Percentiles rank a stretch among this genome's conserved stretches.
These are phyloP conservation scores for Portevinia maculata DNA, from an alignment of 2,888 invertebrate species.

Conservation along the genomic window DNA sequence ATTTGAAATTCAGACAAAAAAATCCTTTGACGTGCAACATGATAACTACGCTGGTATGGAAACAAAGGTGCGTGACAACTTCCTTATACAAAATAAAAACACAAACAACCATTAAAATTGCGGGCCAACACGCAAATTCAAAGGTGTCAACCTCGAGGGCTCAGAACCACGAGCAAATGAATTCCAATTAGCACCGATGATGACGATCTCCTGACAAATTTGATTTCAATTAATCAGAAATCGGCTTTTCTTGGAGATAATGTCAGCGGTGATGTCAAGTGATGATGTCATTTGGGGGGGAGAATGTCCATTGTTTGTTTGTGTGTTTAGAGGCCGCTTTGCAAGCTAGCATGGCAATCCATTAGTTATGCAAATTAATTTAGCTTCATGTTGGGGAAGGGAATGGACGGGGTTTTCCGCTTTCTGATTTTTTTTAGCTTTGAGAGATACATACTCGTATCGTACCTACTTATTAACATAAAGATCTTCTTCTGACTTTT, in stretches of 20 bases:
- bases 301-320: constrained; percentile 15
- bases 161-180: constrained; percentile 42
- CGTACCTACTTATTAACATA: constrained; percentile 35
- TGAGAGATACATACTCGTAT: constrained; percentile 10
- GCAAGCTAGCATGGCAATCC: constrained; percentile 31
- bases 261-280: constrained; percentile 36
- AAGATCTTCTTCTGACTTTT: constrained; percentile 47
- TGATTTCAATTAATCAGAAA: constrained; percentile 61
- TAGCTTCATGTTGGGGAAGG: constrained; percentile 9
- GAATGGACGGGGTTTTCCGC: constrained; percentile 49
- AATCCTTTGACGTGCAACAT: constrained; percentile 66
- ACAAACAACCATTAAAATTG: constrained; percentile 2
- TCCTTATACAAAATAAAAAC: constrained; percentile 1
- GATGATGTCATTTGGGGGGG: constrained; percentile 52
- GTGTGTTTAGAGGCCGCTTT: constrained; percentile 35
- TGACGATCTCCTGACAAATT: constrained; percentile 60
- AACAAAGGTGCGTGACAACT: constrained; percentile 54
- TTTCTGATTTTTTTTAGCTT: constrained; percentile 57
- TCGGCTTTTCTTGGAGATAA: constrained; percentile 28
- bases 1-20: constrained; percentile 56
- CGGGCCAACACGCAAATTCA: constrained; percentile 44
- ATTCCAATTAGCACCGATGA: constrained; percentile 64
- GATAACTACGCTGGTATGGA: constrained; percentile 29
- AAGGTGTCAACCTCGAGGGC: constrained; percentile 31
- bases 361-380: constrained; percentile 67